phyloP scores from a whole-genome alignment of 1,140 invertebrate species.

The Pseudachorutes palmiensis region DNA sequence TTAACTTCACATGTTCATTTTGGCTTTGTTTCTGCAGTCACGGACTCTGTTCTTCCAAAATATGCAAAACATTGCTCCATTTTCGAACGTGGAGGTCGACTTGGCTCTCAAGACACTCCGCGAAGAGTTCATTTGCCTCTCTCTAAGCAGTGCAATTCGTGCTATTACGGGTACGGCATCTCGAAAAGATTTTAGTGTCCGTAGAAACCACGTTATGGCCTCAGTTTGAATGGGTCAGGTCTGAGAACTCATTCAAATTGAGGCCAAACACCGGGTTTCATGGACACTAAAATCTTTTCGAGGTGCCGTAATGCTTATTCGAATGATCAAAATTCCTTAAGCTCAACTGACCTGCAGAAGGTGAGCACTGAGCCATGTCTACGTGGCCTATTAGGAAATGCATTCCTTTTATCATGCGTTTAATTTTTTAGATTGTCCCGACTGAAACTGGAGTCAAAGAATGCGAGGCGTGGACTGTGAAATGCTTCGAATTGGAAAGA shows the following conservation, averaged over 20 bases:
- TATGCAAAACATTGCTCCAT: conserved; percentile 29
- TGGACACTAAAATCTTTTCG: too few relatives aligned
- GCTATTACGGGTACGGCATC: too few relatives aligned
- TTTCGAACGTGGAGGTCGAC: conserved; percentile 35
- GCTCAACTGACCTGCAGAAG: conserved; percentile 3
- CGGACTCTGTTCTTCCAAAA: conserved; percentile 31
- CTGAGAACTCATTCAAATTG: too few relatives aligned
- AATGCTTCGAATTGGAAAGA: conserved; percentile 59
- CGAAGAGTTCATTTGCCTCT: conserved; percentile 34
- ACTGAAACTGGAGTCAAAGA: conserved; percentile 30
- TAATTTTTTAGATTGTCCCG: conserved; percentile 22
- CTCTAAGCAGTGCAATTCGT: conserved; percentile 28
- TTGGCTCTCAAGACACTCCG: conserved; percentile 30
- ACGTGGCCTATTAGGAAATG: conserved; percentile 15
- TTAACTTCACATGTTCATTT: conserved; percentile 36
- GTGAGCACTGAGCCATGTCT: conserved; percentile 13
- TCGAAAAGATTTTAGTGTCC: too few relatives aligned
- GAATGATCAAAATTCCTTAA: conserved; percentile 23
- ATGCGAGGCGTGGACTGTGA: conserved; percentile 54
- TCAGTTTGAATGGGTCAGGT: too few relatives aligned
- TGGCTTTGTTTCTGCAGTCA: conserved; percentile 21
- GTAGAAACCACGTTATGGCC: too few relatives aligned
- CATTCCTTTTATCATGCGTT: conserved; percentile 24
- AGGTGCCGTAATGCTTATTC: too few relatives aligned
- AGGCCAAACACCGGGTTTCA: too few relatives aligned